Conservation (phyloP, 2,113 vertebrate genomes). For the Panthera tigris region DNA sequence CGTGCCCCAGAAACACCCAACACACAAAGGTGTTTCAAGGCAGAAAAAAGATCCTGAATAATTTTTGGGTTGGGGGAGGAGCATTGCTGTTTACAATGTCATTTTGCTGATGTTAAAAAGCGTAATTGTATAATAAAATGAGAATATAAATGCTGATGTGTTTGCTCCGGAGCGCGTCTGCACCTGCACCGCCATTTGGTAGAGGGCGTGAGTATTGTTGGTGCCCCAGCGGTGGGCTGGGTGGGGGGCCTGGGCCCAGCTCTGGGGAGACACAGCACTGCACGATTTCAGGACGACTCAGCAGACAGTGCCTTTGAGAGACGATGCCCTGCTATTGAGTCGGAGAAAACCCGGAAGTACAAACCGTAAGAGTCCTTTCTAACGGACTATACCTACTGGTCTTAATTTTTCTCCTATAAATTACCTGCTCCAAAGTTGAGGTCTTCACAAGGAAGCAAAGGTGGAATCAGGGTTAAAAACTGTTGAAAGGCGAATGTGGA, state of each 20-base stretch:
- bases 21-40: background rate
- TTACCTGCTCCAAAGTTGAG: background rate
- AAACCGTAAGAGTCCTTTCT: background rate
- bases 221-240: background rate
- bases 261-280: background rate
- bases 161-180: background rate
- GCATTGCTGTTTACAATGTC: background rate
- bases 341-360: too few species aligned
- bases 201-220: accelerated
- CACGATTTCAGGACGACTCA: background rate
- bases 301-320: background rate
- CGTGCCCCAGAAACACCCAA: background rate
- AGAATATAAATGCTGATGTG: background rate
- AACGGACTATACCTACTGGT: accelerated
- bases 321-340: accelerated
- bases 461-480: background rate
- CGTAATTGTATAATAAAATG: background rate
- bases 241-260: background rate
- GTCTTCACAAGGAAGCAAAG: background rate
- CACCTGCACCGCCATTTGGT: accelerated
- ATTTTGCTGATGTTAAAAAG: background rate
- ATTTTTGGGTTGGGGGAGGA: background rate
- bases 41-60: background rate
- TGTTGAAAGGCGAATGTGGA: background rate
- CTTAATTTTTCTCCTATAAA: background rate